Base-by-base conservation (phyloP, 2,797 vertebrate species). In the Parauchenoglanis ngamensis region DNA sequence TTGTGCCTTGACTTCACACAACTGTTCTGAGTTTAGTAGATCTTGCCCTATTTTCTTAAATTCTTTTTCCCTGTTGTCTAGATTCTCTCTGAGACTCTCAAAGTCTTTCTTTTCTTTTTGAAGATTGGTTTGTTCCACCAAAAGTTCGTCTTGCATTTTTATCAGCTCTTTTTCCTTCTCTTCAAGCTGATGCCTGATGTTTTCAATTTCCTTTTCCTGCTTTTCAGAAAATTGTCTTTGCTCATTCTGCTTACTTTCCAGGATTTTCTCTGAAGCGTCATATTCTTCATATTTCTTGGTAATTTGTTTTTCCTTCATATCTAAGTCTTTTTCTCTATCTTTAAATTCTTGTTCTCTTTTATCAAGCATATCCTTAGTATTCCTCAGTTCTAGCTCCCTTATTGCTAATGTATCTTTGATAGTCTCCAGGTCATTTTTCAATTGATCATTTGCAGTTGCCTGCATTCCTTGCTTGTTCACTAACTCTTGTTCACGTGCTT, bases 301-400 rank as follows among this genome's bases (percentile, higher is more conserved):
- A 40, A 90, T 88, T 31, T 87, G 76, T 13, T 77, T 56, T 46
- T 89, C 91, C 85, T 7, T 93, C 73, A 68, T 35, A 61, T 2
- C 85, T 19, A 90, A 49, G 46, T 70, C 35, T 44, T 86, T 82
- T 49, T 86, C 89, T 75, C 44, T 44, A 3, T 88, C 56, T 63
- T 23, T 61, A 57, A 89, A 11, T 61, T 85, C 84, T 28, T 86
- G 40, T 0, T 67, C 63, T 77, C 65, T 84, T 87, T 84, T 89
- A 25, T 87, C 70, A 44, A 83, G 76, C 56, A 82, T 85, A n/a
- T 65, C 79, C 57, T 80, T 7, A 8, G 17, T 49, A 68, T 88
- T 68, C 0, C 40, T 10, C 7, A 94, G 87, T 10, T 92, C 91
- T 83, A 86, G 44, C 52, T 93, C 90, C 13, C 84, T 91, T 15